Percentiles rank a stretch among this genome's conserved stretches.
phyloP scores from a whole-genome alignment of 2,797 vertebrate genomes.

The Cottoperca gobio region DNA sequence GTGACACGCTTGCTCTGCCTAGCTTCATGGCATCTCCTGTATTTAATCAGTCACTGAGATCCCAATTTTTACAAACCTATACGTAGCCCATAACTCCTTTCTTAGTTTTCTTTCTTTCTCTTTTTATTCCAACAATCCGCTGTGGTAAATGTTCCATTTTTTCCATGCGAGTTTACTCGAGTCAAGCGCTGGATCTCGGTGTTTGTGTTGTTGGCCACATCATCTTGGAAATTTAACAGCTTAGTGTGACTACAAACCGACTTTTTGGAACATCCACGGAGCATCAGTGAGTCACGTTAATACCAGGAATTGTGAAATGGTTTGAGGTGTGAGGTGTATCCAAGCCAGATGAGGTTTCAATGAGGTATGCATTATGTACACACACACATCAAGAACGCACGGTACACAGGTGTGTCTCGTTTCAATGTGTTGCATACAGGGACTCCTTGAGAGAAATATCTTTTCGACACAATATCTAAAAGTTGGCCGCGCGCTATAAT shows the following conservation, averaged over 20 bases:
- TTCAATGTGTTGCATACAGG: conserved; percentile 43
- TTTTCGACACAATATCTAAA: conserved; percentile 36
- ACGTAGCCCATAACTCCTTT: too few relatives aligned
- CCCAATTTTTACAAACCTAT: too few relatives aligned
- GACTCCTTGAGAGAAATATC: conserved; percentile 35
- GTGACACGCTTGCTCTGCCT: conserved; percentile 71
- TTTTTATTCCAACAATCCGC: not conserved
- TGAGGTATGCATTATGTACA: conserved; percentile 64
- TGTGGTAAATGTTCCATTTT: not conserved
- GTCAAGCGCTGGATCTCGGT: conserved; percentile 33
- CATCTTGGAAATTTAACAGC: conserved; percentile 61
- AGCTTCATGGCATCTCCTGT: conserved; percentile 46
- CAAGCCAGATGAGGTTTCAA: conserved; percentile 43
- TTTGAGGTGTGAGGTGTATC: conserved; percentile 60
- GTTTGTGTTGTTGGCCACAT: conserved; percentile 59
- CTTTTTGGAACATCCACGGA: conserved; percentile 59
- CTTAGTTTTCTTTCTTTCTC: not conserved
- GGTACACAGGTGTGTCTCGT: conserved; percentile 60
- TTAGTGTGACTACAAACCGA: conserved; percentile 50
- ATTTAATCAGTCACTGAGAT: conserved; percentile 30
- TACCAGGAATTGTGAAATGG: conserved; percentile 73
- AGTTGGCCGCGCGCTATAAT: conserved; percentile 37
- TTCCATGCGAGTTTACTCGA: conserved; percentile 15
- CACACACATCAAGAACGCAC: conserved; percentile 51
- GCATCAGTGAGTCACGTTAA: conserved; percentile 64